These are phyloP conservation scores for Caenorhabditis sulstoni DNA, from an alignment of 2,888 invertebrate genomes.

Conservation along the genomic window DNA sequence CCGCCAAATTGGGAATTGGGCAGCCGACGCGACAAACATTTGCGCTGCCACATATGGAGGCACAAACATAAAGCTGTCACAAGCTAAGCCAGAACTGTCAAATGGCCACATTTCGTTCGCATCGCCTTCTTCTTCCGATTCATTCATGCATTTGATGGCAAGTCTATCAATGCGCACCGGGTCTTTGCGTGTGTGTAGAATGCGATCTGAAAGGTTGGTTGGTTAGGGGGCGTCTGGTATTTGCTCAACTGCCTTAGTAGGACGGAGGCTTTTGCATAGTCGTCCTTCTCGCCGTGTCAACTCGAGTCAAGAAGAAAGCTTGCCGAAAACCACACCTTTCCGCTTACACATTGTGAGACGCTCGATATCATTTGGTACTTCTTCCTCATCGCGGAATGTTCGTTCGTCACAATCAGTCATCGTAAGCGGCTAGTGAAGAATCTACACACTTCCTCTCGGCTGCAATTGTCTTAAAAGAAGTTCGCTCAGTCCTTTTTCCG, in stretches of 20 bases:
- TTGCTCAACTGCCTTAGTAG: slow-evolving; percentile 64
- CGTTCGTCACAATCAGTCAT: slow-evolving; percentile 17
- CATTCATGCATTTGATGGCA: slow-evolving; percentile 23
- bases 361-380: slow-evolving; percentile 14
- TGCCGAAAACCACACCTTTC: slow-evolving; percentile 59
- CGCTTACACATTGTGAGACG: slow-evolving; percentile 31
- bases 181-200: slow-evolving; percentile 1
- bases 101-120: slow-evolving; percentile 28
- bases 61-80: slow-evolving; percentile 56
- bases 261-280: slow-evolving; percentile 47
- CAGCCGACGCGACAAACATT: slow-evolving; percentile 29
- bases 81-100: slow-evolving; percentile 53
- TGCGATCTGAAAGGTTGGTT: slow-evolving; percentile 38
- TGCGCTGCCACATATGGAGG: slow-evolving; percentile 49
- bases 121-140: background rate
- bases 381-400: background rate
- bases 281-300: slow-evolving; percentile 38
- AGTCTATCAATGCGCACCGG: slow-evolving; percentile 23
- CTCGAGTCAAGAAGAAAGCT: slow-evolving; percentile 43
- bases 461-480: background rate
- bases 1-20: slow-evolving; percentile 40
- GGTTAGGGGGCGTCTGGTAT: slow-evolving; percentile 18
- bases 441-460: slow-evolving; percentile 1
- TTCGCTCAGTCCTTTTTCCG: slow-evolving; percentile 18
- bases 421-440: background rate